These are phyloP conservation scores for Phrynocephalus forsythii DNA, from an alignment of 2,797 vertebrate genomes.

Conservation along the genomic window DNA sequence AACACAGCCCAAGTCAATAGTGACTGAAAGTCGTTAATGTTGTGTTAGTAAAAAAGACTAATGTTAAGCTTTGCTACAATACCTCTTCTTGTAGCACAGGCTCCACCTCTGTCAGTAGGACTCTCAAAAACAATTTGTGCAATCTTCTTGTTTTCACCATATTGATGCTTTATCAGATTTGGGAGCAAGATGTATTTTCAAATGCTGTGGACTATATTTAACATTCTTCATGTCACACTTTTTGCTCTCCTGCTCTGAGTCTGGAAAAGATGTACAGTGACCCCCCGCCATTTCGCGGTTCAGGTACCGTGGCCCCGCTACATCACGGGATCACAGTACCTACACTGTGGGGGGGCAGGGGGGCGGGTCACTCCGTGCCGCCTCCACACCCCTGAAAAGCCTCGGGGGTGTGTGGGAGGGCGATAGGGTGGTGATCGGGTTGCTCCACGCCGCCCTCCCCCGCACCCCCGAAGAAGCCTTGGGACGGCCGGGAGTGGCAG, in stretches of 20 bases:
- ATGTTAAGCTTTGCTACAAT: slow-evolving; percentile 56
- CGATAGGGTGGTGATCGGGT: no score
- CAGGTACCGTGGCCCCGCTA: no score
- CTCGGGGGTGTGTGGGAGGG: no score
- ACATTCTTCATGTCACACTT: neutral
- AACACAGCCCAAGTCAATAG: slow-evolving; percentile 66
- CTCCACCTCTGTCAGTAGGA: slow-evolving; percentile 38
- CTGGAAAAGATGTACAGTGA: neutral
- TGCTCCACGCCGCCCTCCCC: no score
- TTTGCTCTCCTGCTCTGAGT: neutral
- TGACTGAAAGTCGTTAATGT: slow-evolving; percentile 56
- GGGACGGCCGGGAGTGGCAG: no score
- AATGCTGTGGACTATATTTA: neutral
- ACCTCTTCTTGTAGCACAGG: slow-evolving; percentile 51
- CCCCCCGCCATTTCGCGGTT: no score
- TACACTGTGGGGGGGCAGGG: no score
- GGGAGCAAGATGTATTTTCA: neutral
- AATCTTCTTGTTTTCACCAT: slow-evolving; percentile 27
- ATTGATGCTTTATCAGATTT: slow-evolving; percentile 24
- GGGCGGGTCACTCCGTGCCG: no score
- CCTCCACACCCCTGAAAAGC: no score
- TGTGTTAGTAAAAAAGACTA: slow-evolving; percentile 54
- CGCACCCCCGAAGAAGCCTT: no score
- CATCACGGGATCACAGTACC: no score
- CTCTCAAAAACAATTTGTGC: slow-evolving; percentile 38